Evolutionary conservation across 1,140 invertebrate genomes (phyloP), one percentile per base, ranked within the genome.

Genomic region (Pseudobourletiella spinata): DNA sequence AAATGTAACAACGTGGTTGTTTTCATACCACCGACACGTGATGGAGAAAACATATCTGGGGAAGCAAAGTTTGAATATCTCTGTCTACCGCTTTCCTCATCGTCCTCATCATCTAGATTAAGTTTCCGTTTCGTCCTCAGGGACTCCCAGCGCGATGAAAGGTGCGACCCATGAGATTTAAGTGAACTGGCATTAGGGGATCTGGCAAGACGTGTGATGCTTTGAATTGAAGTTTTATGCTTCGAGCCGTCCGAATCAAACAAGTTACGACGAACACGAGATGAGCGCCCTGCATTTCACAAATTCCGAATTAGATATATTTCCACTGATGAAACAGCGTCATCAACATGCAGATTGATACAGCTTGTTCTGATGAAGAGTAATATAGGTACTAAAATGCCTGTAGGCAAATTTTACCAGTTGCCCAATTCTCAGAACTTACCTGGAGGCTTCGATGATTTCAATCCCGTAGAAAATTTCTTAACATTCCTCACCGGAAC

Each of bases 171-270:
- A 15, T 43, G 46, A 0, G 51, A 52, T 15, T 39, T 55, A 4
- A 4, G 26, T 29, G 48, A 65, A 18, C 29, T 56, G 11, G 52
- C 46, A 0, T 54, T 57, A 2, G 64, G 64, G 3, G 59, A 61
- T 58, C 56, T 59, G 35, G 51, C n/a, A 44, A 57, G 52, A 6
- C 59, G 43, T 3, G 44, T 28, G 16, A 44, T 18, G 0, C 54
- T 42, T 26, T 24, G 32, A 11, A 43, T 4, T 11, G 55, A 22
- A 2, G 54, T 26, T 4, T 39, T 57, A 24, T 20, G 32, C 42
- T 54, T 63, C 59, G n/a, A n/a, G n/a, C 11, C 22, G 18, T 60
- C 39, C 1, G 59, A 59, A 54, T 65, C 57, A 43, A 65, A 65
- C n/a, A 65, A 24, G 25, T 65, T 65, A 0, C 64, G 18, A 8